Evolutionary conservation across 2,113 vertebrate genomes (phyloP).

Genomic region (Anser brachyrhynchus): DNA sequence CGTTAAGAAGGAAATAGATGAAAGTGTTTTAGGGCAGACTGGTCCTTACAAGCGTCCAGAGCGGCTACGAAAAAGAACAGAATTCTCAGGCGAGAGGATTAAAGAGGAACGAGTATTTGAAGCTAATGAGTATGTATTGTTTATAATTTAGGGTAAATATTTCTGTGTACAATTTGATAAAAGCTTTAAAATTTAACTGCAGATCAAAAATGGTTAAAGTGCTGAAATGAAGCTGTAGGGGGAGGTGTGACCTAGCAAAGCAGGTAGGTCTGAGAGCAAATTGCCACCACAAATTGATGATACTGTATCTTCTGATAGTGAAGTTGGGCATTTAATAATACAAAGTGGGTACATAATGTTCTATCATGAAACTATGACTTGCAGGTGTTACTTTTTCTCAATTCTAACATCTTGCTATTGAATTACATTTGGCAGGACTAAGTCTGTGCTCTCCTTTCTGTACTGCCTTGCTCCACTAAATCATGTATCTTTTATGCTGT

Average conservation of each 20-base stretch:
- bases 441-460: not conserved
- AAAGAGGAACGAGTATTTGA: slow-evolving; percentile 85
- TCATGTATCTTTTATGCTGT: fast-evolving
- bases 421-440: not conserved
- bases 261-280: not conserved
- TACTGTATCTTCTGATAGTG: fast-evolving
- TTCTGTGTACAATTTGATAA: not conserved
- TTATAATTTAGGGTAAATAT: fast-evolving
- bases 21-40: slow-evolving; percentile 84
- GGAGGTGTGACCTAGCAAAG: not conserved
- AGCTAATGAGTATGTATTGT: slow-evolving; percentile 87
- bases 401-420: not conserved
- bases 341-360: fast-evolving
- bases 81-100: slow-evolving; percentile 85
- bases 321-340: not conserved
- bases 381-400: not conserved
- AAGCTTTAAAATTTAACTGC: not conserved
- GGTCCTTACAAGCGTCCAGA: slow-evolving; percentile 89
- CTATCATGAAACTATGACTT: not conserved
- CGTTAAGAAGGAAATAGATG: slow-evolving; percentile 90
- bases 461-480: not conserved
- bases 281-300: not conserved
- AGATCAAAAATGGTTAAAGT: not conserved
- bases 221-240: not conserved
- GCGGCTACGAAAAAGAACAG: slow-evolving; percentile 88